Evolutionary conservation across 2,888 invertebrate species (phyloP).

Genomic region (Sepioteuthis lessoniana): DNA sequence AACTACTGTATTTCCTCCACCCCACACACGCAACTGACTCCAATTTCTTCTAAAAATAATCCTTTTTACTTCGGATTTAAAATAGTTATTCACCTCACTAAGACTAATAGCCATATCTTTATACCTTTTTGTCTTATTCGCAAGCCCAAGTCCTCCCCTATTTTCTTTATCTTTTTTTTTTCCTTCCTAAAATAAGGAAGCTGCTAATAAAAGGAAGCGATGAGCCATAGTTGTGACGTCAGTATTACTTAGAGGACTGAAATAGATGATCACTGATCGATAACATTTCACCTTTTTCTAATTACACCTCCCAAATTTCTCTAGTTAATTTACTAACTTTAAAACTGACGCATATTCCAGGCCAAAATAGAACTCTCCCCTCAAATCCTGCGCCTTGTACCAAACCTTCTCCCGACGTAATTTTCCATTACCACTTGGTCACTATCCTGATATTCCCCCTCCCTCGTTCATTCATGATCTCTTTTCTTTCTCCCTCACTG

Average conservation of each 20-base stretch:
- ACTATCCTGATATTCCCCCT: background rate
- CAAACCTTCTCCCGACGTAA: background rate
- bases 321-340: background rate
- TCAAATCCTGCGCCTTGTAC: background rate
- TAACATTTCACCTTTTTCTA: too few relatives aligned
- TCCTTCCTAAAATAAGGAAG: too few relatives aligned
- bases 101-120: too few relatives aligned
- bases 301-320: background rate
- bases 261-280: background rate
- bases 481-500: background rate
- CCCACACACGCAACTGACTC: too few relatives aligned
- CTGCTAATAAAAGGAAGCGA: background rate
- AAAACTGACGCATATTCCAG: background rate
- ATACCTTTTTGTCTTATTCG: too few relatives aligned
- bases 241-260: background rate
- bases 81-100: too few relatives aligned
- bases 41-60: too few relatives aligned
- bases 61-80: too few relatives aligned
- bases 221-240: constrained; percentile 33
- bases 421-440: background rate
- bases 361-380: background rate
- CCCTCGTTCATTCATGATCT: background rate
- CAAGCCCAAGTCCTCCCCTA: too few relatives aligned
- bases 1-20: too few relatives aligned
- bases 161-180: too few relatives aligned